Conservation (phyloP, 2,113 vertebrate genomes). For the Eurystomus gularis region DNA sequence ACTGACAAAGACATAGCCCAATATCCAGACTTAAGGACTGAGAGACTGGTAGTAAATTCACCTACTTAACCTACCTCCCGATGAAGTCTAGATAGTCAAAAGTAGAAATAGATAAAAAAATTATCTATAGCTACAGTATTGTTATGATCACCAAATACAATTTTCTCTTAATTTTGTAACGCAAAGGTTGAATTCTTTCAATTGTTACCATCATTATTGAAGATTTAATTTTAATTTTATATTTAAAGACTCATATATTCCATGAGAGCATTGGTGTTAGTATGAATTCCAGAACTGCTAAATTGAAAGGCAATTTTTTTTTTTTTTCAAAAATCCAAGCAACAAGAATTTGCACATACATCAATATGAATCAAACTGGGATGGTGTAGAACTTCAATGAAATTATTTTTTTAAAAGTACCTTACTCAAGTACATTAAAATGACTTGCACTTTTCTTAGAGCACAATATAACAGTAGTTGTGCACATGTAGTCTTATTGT, state of each 20-base stretch:
- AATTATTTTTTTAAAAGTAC: not conserved
- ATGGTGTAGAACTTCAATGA: not conserved
- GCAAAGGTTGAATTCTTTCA: not conserved
- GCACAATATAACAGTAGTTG: not conserved
- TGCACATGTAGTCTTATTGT: not conserved
- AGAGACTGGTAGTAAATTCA: not conserved
- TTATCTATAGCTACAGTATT: not conserved
- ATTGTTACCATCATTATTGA: not conserved
- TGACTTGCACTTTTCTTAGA: not conserved
- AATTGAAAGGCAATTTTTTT: not conserved
- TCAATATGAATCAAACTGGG: not conserved
- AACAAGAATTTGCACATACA: not conserved
- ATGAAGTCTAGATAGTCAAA: not conserved
- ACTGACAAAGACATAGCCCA: not conserved
- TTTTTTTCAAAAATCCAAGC: not conserved
- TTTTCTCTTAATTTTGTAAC: not conserved
- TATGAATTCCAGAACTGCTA: not conserved
- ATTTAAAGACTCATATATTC: not conserved
- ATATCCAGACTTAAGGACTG: not conserved
- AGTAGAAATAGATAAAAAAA: not conserved
- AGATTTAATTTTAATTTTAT: not conserved
- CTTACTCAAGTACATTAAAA: not conserved
- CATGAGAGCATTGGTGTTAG: not conserved
- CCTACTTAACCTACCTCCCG: not conserved
- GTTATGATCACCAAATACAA: not conserved